Evolutionary conservation across 2,888 invertebrate genomes (phyloP).

Genomic region (Plutella xylostella): DNA sequence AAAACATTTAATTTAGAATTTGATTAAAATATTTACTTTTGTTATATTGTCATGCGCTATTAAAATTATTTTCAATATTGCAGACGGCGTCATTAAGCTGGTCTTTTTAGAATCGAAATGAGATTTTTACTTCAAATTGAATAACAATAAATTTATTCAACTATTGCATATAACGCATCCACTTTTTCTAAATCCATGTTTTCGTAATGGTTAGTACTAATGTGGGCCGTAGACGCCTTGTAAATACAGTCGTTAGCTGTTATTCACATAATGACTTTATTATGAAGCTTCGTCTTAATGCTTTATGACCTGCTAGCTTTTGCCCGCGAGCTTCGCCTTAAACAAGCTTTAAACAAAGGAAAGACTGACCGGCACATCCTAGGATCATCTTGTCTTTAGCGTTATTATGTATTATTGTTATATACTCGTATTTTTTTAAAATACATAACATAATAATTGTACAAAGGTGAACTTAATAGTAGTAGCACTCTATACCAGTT

Average conservation of each 20-base stretch:
- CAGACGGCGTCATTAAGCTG: too few species aligned
- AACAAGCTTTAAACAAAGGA: background rate
- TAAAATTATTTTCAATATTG: too few species aligned
- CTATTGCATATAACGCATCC: too few species aligned
- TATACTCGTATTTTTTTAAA: background rate
- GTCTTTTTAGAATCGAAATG: background rate
- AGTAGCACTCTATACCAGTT: background rate
- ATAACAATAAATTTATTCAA: background rate
- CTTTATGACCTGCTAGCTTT: constrained; percentile 18
- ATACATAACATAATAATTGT: background rate
- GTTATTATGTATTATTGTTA: background rate
- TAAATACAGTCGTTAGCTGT: constrained; percentile 59
- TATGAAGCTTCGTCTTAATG: constrained; percentile 36
- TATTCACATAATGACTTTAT: constrained; percentile 60
- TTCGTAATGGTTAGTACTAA: constrained; percentile 39
- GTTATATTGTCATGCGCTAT: too few species aligned
- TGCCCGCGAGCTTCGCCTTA: background rate
- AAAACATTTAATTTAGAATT: too few species aligned
- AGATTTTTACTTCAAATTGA: background rate
- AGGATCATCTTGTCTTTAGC: background rate
- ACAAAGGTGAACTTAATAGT: too few species aligned
- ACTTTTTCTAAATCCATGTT: background rate
- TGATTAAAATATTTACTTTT: too few species aligned
- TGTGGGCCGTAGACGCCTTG: constrained; percentile 47
- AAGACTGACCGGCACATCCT: background rate